Conservation (phyloP, 2,797 vertebrate genomes). For the Myotis findleyi region DNA sequence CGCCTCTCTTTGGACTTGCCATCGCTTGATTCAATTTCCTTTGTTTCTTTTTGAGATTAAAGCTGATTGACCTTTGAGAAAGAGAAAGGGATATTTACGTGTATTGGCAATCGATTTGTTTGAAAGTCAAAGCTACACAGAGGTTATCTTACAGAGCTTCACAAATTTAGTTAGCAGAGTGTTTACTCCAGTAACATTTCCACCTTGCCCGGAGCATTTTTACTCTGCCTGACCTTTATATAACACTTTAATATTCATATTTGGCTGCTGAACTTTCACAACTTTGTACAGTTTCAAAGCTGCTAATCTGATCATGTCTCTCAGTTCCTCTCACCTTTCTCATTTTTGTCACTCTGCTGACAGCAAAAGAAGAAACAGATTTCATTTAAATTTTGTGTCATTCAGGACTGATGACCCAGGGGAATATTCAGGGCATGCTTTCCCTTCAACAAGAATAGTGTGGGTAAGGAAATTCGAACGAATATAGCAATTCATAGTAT, state of each 20-base stretch:
- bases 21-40: slow-evolving; percentile 59
- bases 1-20: slow-evolving; percentile 25
- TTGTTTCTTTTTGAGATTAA: slow-evolving; percentile 69
- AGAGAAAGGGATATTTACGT: slow-evolving; percentile 69
- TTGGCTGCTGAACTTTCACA: slow-evolving; percentile 51
- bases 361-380: slow-evolving; percentile 55
- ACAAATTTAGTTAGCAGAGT: slow-evolving; percentile 67
- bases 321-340: slow-evolving; percentile 66
- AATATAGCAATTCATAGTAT: slow-evolving; percentile 52
- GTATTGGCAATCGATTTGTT: slow-evolving; percentile 55
- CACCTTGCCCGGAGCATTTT: slow-evolving; percentile 55
- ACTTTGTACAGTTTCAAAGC: slow-evolving; percentile 61
- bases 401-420: slow-evolving; percentile 52
- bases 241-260: slow-evolving; percentile 66
- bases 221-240: slow-evolving; percentile 72
- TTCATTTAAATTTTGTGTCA: slow-evolving; percentile 69
- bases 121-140: slow-evolving; percentile 72
- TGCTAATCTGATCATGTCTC: slow-evolving; percentile 64
- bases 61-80: slow-evolving; percentile 72
- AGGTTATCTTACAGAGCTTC: slow-evolving; percentile 61
- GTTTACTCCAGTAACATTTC: slow-evolving; percentile 71
- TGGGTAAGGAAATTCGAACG: slow-evolving; percentile 56
- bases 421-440: slow-evolving; percentile 42
- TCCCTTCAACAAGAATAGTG: slow-evolving; percentile 46
- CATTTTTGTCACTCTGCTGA: slow-evolving; percentile 41